Evolutionary conservation across 2,113 vertebrate genomes (phyloP), one percentile per base, ranked within the genome.

Genomic region (Ailurus styani): DNA sequence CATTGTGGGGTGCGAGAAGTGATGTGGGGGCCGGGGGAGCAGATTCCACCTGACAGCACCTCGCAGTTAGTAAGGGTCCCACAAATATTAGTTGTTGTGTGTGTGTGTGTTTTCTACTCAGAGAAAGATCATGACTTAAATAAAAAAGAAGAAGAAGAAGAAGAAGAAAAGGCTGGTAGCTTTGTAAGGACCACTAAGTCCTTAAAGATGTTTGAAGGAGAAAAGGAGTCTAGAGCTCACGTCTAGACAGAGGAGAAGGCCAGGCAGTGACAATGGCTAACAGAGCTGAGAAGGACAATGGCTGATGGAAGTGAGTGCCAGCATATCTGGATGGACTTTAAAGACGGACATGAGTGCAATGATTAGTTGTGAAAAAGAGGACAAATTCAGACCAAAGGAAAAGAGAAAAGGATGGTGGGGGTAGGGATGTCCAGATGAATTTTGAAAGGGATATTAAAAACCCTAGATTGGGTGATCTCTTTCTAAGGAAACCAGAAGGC

Each of bases 1-100:
- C 64, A 75, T 8, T 2, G 4, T 1, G 2, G 3, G 17, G 62
- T 2, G 6, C 23, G 42, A n/a, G 42, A 55, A 31, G 42, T 66
- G 12, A 3, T 0, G 6, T 8, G 60, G 17, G 21, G 34, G 27
- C 21, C 20, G 29, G 37, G 31, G 40, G 21, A 12, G 31, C 3
- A 0, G 3, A 37, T 6, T 25, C 55, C 5, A 12, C 72, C 12
- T 3, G 57, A n/a, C 0, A 7, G 40, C 3, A 4, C 29, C 55
- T 34, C 13, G 14, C 40, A 23, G 5, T 15, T 2, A 34, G 31
- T 25, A 54, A 37, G 42, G 13, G 20, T 31, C 54, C 45, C 52
- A 54, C 34, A 62, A 57, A 55, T 29, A 42, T 64, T 68, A 70
- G 42, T 31, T 47, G 31, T 31, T 45, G 7, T 31, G 60, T 81